phyloP scores from a whole-genome alignment of 2,113 vertebrate genomes.

The Vulpes ferrilata region DNA sequence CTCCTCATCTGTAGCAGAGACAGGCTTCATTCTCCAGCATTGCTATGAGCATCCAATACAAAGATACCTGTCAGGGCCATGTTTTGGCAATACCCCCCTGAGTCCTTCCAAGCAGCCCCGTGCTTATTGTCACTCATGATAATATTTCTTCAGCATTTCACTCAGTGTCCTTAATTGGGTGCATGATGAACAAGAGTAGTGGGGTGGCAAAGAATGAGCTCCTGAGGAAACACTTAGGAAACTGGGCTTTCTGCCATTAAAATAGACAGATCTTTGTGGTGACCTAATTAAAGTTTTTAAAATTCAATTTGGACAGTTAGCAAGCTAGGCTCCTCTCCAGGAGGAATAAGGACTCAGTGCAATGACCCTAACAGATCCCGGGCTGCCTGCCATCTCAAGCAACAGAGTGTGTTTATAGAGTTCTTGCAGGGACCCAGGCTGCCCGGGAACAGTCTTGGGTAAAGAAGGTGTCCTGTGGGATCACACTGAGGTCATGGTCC shows the following conservation, averaged over 20 bases:
- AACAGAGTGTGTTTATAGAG: not conserved
- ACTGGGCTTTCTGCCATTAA: slow-evolving; percentile 69
- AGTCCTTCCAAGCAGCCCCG: not conserved
- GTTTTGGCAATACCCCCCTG: not conserved
- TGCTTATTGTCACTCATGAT: not conserved
- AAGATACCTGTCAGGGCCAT: not conserved
- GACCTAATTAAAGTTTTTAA: slow-evolving; percentile 77
- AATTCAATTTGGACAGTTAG: slow-evolving; percentile 70
- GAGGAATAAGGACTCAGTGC: slow-evolving; percentile 37
- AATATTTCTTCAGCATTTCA: slow-evolving; percentile 45
- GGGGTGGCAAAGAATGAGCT: slow-evolving; percentile 54
- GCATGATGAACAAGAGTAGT: not conserved
- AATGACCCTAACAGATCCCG: slow-evolving; percentile 23
- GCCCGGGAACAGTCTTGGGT: not conserved
- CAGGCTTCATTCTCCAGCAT: not conserved
- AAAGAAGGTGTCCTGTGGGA: not conserved
- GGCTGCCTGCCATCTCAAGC: slow-evolving; percentile 26
- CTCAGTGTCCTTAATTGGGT: slow-evolving; percentile 54
- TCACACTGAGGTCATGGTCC: not conserved
- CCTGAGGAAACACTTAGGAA: slow-evolving; percentile 62
- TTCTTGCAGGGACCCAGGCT: not conserved
- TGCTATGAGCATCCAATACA: not conserved
- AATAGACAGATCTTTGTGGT: slow-evolving; percentile 74
- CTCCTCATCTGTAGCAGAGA: not conserved
- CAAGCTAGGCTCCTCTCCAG: slow-evolving; percentile 67